Evolutionary conservation across 2,797 vertebrate species (phyloP), one percentile per base, ranked within the genome.

Genomic region (Spea hammondii): DNA sequence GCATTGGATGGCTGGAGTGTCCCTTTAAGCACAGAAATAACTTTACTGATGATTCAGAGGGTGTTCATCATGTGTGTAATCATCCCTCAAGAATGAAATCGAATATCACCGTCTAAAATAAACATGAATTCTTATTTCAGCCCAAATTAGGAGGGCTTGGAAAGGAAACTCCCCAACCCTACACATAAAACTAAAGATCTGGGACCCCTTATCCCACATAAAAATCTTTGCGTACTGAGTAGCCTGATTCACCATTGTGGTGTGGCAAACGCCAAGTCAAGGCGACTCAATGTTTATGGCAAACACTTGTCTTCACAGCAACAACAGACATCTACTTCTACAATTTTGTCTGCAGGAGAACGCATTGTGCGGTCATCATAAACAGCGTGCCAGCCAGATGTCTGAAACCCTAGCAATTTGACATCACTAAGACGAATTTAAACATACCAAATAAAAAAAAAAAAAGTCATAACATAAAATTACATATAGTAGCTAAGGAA

Each of bases 81-180:
- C 78, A 80, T 80, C 54, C 67, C 74, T 12, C 65, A 75, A 74
- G 72, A 80, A 80, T 80, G 57, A 45, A 70, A 65, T 48, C 70
- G 55, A 65, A 80, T 60, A 65, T 75, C 13, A 70, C 66, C 50
- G 72, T 44, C 75, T 74, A 74, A 70, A 79, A 79, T 79, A 79
- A 70, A 78, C 44, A 68, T 17, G 6, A 1, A 70, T 13, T 70
- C 59, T 17, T 54, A 8, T 59, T 70, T 66, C 67, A 70, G 78
- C 14, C 78, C 78, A 80, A 80, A 80, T 66, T 75, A 55, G 78
- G 78, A 75, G 45, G 75, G 47, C 55, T 50, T 50, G 45, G 8
- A 4, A 45, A 47, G 50, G n/a, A 17, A 7, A 32, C 32, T 64
- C n/a, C 17, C 60, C 5, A 6, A 6, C 32, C 32, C 67, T 10